Evolutionary conservation across 2,113 vertebrate species (phyloP), one percentile per base, ranked within the genome.

Genomic region (Ascaphus truei): DNA sequence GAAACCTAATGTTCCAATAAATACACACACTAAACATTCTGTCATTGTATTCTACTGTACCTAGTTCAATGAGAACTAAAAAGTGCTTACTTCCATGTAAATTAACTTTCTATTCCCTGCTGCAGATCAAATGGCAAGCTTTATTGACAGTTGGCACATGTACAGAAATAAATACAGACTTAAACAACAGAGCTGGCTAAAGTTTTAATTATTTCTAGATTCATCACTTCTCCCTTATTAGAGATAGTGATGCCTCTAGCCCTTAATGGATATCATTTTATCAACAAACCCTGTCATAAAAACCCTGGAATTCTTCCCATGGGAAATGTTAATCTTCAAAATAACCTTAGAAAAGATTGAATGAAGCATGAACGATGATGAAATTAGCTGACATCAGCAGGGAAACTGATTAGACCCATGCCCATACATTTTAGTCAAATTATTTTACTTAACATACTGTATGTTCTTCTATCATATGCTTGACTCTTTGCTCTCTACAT

Each of bases 261-360:
- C n/a, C 43, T 68, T 68, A 68, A 68, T 60, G 58, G 55, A 60
- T 68, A 68, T 68, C 30, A 59, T 68, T 68, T 68, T 59, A 68
- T 68, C 31, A 68, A 55, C 66, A 68, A 68, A 68, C 60, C 41
- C 31, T 37, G 31, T 68, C 66, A 68, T 68, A 68, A 68, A 64
- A 68, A 68, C 66, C 55, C 31, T 68, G 66, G 66, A 68, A 68
- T 68, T 60, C 55, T 37, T 68, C 66, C 66, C 66, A 26, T 51
- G 66, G 66, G 66, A 68, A 59, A 60, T 59, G 55, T 68, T 68
- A 59, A 68, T 68, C 66, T 50, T 68, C 66, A 68, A 68, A 68
- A 68, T 68, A 68, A 68, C 66, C 66, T 68, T 68, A 68, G 55
- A 68, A 68, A 68, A 68, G 43, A 68, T 68, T 59, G 55, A 60